These are phyloP conservation scores for Apoderus coryli DNA, from an alignment of 2,888 invertebrate species.

Conservation along the genomic window DNA sequence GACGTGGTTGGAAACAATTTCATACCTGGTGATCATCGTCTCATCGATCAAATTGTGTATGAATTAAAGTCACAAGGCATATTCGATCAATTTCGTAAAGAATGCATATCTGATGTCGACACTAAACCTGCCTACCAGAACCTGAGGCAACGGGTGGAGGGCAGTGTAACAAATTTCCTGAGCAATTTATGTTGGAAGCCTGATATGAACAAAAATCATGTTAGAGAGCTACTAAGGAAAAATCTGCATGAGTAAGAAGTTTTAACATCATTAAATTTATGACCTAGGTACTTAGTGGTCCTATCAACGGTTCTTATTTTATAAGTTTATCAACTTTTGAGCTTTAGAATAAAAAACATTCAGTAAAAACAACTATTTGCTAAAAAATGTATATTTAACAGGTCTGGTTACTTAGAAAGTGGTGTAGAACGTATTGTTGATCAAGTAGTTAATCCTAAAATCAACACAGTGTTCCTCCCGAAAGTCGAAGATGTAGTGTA, in stretches of 20 bases:
- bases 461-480: constrained; percentile 73
- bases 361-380: no score
- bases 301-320: no score
- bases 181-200: constrained; percentile 72
- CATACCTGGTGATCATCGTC: constrained; percentile 52
- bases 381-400: no score
- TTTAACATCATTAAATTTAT: background rate
- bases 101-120: constrained; percentile 90
- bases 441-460: constrained; percentile 90
- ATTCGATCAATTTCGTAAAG: constrained; percentile 89
- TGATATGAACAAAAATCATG: constrained; percentile 81
- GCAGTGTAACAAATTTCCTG: constrained; percentile 72
- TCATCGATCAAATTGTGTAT: constrained; percentile 72
- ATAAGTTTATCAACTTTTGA: no score
- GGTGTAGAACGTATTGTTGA: constrained; percentile 92
- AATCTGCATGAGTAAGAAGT: constrained; percentile 70
- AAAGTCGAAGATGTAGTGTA: constrained; percentile 85
- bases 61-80: constrained; percentile 90
- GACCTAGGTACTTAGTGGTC: no score
- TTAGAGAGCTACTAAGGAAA: constrained; percentile 74
- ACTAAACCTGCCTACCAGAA: constrained; percentile 95
- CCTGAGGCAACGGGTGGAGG: constrained; percentile 76
- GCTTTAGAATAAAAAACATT: no score
- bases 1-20: constrained; percentile 33
- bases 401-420: constrained; percentile 75